Evolutionary conservation across 1,140 invertebrate species (phyloP).

Genomic region (Ceratina japonica): DNA sequence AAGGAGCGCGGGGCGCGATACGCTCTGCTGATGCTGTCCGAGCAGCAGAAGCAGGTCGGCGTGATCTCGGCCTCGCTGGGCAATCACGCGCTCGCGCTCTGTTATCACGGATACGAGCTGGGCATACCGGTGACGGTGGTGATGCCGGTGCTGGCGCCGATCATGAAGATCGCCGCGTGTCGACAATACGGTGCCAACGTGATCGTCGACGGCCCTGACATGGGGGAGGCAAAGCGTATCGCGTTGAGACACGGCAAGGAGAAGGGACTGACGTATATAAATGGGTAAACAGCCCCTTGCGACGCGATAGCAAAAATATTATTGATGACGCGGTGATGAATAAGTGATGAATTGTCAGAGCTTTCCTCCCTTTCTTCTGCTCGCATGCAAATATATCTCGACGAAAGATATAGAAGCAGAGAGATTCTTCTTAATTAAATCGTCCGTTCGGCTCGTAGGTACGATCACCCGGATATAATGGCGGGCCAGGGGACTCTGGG

Average conservation of each 20-base stretch:
- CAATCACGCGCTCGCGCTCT: conserved; percentile 93
- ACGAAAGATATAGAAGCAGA: too few relatives aligned
- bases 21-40: conserved; percentile 87
- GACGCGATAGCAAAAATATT: too few relatives aligned
- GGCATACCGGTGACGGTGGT: conserved; percentile 94
- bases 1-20: conserved; percentile 96
- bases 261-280: conserved; percentile 88
- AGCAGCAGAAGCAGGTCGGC: conserved; percentile 86
- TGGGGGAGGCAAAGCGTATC: conserved; percentile 90
- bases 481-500: conserved; percentile 96
- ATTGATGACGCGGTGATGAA: too few relatives aligned
- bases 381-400: too few relatives aligned
- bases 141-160: conserved; percentile 94
- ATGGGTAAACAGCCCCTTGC: conserved; percentile 82
- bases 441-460: conserved; percentile 78
- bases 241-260: conserved; percentile 89
- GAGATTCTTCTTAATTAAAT: too few relatives aligned
- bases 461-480: conserved; percentile 95
- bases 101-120: conserved; percentile 91
- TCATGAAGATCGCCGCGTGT: conserved; percentile 96
- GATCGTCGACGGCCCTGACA: conserved; percentile 90
- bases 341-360: neutral
- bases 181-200: conserved; percentile 91
- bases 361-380: too few relatives aligned
- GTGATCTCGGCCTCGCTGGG: conserved; percentile 96